These are phyloP conservation scores for Dreissena rostriformis DNA, from an alignment of 1,140 invertebrate species.

Conservation along the genomic window DNA sequence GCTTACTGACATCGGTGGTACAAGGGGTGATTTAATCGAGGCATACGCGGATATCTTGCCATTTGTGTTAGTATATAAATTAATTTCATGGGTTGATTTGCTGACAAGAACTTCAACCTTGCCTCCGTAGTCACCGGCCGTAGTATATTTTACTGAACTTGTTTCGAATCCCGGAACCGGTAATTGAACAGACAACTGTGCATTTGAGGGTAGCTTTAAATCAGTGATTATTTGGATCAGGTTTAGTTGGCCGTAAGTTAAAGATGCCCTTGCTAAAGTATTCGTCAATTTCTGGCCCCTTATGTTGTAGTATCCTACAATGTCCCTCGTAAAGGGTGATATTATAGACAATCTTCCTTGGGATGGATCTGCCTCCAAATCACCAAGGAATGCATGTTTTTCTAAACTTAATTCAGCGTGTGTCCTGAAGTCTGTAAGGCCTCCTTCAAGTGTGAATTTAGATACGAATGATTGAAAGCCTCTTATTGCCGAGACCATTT, in stretches of 20 bases:
- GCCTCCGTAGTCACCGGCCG: conserved; percentile 11
- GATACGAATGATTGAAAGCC: background rate
- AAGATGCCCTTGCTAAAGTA: no score
- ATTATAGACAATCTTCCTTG: background rate
- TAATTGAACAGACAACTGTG: background rate
- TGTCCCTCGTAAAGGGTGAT: conserved; percentile 1
- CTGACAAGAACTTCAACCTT: conserved; percentile 2
- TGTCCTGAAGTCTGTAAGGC: background rate
- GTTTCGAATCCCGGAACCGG: conserved; percentile 1
- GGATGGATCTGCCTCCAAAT: background rate
- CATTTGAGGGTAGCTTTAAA: no score
- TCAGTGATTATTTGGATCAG: no score
- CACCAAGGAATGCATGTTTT: background rate
- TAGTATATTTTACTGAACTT: background rate
- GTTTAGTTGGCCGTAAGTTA: no score
- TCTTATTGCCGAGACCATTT: background rate
- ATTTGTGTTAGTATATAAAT: background rate
- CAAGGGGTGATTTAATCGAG: background rate
- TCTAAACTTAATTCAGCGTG: background rate
- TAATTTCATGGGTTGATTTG: background rate
- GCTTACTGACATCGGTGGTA: conserved; percentile 14
- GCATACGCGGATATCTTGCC: background rate
- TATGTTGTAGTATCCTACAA: conserved; percentile 4
- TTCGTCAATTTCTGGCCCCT: no score
- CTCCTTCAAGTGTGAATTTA: background rate